Conservation (phyloP, 2,797 vertebrate species). For the Helicolenus hilgendorfi region DNA sequence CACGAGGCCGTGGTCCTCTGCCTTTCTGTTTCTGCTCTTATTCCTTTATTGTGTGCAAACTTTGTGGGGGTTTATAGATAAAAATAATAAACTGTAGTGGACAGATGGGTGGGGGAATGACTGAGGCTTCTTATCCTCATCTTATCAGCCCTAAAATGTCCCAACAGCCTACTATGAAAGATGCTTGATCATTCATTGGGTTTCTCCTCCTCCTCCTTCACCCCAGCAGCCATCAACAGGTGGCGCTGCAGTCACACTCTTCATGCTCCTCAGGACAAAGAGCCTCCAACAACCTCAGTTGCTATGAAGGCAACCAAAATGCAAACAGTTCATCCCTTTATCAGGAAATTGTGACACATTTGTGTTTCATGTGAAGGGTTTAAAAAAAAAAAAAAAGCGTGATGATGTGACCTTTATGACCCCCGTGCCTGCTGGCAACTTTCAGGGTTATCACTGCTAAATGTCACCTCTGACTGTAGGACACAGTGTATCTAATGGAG, state of each 20-base stretch:
- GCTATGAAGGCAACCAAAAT: neutral
- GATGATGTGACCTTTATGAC: conserved; percentile 21
- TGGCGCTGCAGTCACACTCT: conserved; percentile 77
- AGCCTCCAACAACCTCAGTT: conserved; percentile 8
- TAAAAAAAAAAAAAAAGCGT: neutral
- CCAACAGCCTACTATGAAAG: neutral
- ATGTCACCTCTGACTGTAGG: conserved; percentile 18
- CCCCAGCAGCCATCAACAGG: conserved; percentile 63
- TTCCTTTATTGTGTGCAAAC: neutral
- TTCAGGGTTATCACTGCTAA: conserved; percentile 18
- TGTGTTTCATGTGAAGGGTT: conserved; percentile 5
- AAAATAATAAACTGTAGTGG: conserved; percentile 15
- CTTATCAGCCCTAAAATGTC: conserved; percentile 23
- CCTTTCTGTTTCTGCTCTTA: conserved; percentile 20
- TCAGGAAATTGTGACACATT: conserved; percentile 31
- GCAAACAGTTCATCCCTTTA: conserved; percentile 9
- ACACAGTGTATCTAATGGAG: neutral
- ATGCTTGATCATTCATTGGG: neutral
- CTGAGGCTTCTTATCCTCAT: conserved; percentile 25
- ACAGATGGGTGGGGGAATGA: conserved; percentile 30
- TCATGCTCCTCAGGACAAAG: conserved; percentile 64
- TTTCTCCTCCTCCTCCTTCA: conserved; percentile 1
- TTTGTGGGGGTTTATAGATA: neutral
- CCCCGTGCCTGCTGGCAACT: neutral
- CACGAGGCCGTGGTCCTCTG: conserved; percentile 5